Evolutionary conservation across 2,113 vertebrate genomes (phyloP), one percentile per base, ranked within the genome.

Genomic region (Malurus melanocephalus): DNA sequence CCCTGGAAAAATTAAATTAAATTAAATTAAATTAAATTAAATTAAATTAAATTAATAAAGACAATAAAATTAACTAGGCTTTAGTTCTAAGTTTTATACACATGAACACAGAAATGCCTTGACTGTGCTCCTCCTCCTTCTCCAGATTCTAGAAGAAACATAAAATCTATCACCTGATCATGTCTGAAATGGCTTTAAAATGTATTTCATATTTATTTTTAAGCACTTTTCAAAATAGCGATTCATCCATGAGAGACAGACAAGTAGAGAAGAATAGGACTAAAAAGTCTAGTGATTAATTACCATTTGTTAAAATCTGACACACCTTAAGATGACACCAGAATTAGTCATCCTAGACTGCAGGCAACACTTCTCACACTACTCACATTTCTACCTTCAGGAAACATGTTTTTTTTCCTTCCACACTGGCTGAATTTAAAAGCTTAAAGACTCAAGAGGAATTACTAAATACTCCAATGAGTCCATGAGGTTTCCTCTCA

Each of bases 1-100:
- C 93, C 95, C 97, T 97, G 78, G 38, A 94, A 96, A 90, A 94
- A 62, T 35, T 12, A 68, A 40, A 42, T 26, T 30, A 30, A 43
- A 87, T 56, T 59, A 61, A 67, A 73, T 66, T 33, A 64, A 20
- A 38, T 38, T n/a, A 38, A n/a, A 42, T 26, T 30, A 30, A 43
- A 87, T 56, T 59, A 61, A 67, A 73, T 66, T 33, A 64, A 20
- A 38, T 38, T n/a, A 38, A n/a, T 40, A 56, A 30, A 35, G 20
- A 42, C 24, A 62, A 13, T 11, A 72, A 35, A 49, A 43, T 52
- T 45, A 28, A 27, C 5, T 12, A 38, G 43, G 12, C 13, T 80
- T 76, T 65, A 30, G 21, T 61, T 62, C n/a, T 64, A 3, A 48
- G 30, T 55, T 82, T 76, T 60, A 72, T 9, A 75, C 9, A 35